Evolutionary conservation across 2,797 vertebrate species (phyloP).

Genomic region (Nothura maculosa): DNA sequence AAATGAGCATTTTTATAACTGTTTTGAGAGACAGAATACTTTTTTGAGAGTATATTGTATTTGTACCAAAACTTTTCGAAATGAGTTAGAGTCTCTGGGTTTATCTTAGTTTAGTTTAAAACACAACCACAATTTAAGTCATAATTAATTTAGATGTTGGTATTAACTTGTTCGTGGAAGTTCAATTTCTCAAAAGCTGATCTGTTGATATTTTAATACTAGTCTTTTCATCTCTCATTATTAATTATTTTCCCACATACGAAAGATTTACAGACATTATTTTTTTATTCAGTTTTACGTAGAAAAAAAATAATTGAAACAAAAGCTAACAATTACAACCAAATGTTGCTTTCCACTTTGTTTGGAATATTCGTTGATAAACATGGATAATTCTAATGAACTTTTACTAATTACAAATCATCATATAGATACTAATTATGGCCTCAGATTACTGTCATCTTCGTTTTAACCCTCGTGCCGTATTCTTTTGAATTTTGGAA

Average conservation of each 20-base stretch:
- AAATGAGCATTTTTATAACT: background rate
- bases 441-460: background rate
- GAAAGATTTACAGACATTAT: background rate
- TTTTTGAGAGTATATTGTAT: background rate
- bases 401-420: background rate
- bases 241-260: background rate
- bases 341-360: background rate
- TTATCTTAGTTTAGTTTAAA: background rate
- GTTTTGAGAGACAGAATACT: background rate
- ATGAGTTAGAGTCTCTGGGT: background rate
- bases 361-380: background rate
- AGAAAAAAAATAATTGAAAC: background rate
- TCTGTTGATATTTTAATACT: background rate
- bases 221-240: background rate
- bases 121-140: background rate
- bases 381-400: background rate
- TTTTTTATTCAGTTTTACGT: background rate
- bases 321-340: background rate
- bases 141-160: fast-evolving
- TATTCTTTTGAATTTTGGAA: background rate
- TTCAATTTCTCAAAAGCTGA: background rate
- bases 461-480: background rate
- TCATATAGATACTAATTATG: background rate
- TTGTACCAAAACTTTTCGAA: background rate
- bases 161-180: background rate